Percentiles rank a stretch among this genome's conserved stretches.
Conservation (phyloP, 2,113 vertebrate genomes). For the Phodopus roborovskii region DNA sequence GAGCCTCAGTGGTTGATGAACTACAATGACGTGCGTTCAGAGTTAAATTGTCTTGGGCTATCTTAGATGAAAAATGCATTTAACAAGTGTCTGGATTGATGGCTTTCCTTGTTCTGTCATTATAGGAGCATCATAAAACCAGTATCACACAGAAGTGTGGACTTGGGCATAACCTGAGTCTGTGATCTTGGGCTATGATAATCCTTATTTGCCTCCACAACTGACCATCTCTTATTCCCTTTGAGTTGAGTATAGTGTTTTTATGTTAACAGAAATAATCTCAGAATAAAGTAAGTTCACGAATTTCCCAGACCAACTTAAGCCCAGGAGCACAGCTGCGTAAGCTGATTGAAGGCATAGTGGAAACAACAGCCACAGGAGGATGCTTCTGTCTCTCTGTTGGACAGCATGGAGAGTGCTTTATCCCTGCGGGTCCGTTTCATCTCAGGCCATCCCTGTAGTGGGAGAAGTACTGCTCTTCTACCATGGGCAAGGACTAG, state of each 20-base stretch:
- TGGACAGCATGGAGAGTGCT: rapidly evolving
- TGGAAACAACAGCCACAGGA: too few relatives aligned
- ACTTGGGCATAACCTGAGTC: background rate
- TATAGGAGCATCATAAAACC: background rate
- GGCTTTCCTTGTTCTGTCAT: background rate
- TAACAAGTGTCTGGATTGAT: background rate
- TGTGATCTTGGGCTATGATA: background rate
- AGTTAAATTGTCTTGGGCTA: background rate
- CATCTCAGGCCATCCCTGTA: too few relatives aligned
- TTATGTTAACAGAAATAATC: background rate
- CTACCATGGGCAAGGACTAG: rapidly evolving
- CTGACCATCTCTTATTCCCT: background rate
- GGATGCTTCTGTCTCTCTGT: rapidly evolving
- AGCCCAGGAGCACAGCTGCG: background rate
- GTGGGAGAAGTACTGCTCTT: too few relatives aligned
- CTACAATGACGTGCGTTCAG: background rate
- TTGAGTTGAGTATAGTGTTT: background rate
- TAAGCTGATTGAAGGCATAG: background rate
- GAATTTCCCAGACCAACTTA: background rate
- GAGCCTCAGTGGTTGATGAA: background rate
- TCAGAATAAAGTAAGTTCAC: background rate
- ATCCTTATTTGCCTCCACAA: background rate
- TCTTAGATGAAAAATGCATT: background rate
- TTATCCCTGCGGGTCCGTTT: rapidly evolving
- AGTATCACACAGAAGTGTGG: too few relatives aligned